phyloP scores from a whole-genome alignment of 2,797 vertebrate genomes.

The Gila robusta region DNA sequence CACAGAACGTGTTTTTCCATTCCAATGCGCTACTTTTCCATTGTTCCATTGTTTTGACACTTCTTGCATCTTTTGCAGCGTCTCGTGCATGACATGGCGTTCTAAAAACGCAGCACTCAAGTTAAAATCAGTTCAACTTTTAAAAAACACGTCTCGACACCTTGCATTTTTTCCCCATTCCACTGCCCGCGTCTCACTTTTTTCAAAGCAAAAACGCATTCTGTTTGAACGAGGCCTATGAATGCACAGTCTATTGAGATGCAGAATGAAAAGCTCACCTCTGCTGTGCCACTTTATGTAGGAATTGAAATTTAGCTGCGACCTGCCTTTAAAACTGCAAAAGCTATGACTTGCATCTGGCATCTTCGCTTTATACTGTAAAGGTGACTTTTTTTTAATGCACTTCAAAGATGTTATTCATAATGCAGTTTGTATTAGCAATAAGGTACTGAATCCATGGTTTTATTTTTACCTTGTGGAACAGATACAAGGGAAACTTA shows the following conservation, averaged over 20 bases:
- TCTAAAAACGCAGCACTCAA: no score
- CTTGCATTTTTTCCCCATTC: no score
- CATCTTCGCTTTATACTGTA: background rate
- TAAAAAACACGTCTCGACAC: no score
- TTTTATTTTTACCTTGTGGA: background rate
- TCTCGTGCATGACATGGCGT: no score
- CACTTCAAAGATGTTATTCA: background rate
- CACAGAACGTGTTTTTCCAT: no score
- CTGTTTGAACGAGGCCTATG: no score
- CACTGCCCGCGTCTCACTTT: no score
- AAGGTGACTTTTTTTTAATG: background rate
- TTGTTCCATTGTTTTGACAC: no score
- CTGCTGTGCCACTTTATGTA: background rate
- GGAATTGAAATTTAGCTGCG: background rate
- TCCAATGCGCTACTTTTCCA: no score
- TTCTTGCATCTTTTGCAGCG: no score
- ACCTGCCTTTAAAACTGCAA: constrained; percentile 19
- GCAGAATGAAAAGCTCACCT: constrained; percentile 1
- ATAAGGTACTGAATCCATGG: background rate
- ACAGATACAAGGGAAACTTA: background rate
- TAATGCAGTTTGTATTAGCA: background rate
- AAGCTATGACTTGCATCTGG: constrained; percentile 2
- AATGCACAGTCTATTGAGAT: background rate
- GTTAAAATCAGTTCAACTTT: no score
- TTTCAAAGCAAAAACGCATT: no score